Percentiles rank a stretch among this genome's conserved stretches.
Conservation (phyloP, 2,888 invertebrate species). For the Agonum fuliginosum region DNA sequence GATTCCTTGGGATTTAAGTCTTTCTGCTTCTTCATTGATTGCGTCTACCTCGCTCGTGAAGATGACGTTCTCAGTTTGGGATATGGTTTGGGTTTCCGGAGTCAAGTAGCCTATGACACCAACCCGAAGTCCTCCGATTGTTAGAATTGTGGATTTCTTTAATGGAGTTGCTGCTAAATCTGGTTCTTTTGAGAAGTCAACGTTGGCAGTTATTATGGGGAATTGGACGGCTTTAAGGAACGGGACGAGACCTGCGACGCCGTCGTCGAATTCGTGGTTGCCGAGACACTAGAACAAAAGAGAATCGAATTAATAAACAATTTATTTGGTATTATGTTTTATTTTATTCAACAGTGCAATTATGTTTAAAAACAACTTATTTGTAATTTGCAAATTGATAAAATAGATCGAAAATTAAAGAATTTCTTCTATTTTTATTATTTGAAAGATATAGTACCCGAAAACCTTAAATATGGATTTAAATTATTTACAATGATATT, state of each 20-base stretch:
- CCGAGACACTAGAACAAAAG: slow-evolving; percentile 85
- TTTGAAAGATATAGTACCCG: no score
- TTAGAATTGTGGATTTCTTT: slow-evolving; percentile 80
- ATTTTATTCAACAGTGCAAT: no score
- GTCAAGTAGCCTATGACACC: slow-evolving; percentile 93
- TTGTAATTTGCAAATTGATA: no score
- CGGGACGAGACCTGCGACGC: slow-evolving; percentile 82
- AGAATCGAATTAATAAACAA: no score
- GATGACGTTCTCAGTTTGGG: slow-evolving; percentile 71
- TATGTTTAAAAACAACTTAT: no score
- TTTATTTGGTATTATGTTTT: no score
- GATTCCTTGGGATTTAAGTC: slow-evolving; percentile 79
- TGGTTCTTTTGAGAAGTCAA: slow-evolving; percentile 81
- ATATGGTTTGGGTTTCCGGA: slow-evolving; percentile 82
- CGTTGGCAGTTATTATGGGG: slow-evolving; percentile 86
- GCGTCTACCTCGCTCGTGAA: slow-evolving; percentile 81
- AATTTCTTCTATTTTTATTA: no score
- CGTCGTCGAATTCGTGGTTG: slow-evolving; percentile 95
- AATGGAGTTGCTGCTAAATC: slow-evolving; percentile 75
- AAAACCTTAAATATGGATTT: no score
- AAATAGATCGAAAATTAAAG: no score
- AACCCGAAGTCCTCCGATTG: slow-evolving; percentile 79
- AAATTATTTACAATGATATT: no score
- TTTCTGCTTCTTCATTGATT: slow-evolving; percentile 79
- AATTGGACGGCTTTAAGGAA: slow-evolving; percentile 82